Conservation (phyloP, 2,888 invertebrate species). For the Drosophila setosimentum region DNA sequence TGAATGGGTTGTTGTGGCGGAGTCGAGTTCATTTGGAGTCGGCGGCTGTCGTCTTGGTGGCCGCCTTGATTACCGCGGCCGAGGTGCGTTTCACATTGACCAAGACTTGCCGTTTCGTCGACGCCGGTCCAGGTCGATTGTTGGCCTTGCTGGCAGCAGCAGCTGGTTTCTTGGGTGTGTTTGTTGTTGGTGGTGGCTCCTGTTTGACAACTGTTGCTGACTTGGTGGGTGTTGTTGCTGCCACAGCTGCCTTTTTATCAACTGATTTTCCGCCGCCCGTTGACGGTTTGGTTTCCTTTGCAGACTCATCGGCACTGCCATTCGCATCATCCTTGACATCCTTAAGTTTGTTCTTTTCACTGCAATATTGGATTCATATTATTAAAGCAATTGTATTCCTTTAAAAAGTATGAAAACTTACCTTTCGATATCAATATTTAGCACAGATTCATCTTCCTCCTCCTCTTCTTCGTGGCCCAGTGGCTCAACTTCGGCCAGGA, state of each 20-base stretch:
- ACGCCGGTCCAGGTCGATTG: conserved; percentile 65
- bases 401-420: conserved; percentile 57
- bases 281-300: conserved; percentile 35
- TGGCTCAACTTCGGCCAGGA: conserved; percentile 89
- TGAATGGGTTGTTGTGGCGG: conserved; percentile 10
- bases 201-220: conserved; percentile 20
- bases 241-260: conserved; percentile 37
- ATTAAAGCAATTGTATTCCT: not conserved
- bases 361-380: conserved; percentile 30
- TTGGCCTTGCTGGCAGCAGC: conserved; percentile 41
- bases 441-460: conserved; percentile 88
- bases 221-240: conserved; percentile 34
- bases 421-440: conserved; percentile 86
- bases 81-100: conserved; percentile 70
- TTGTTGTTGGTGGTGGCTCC: conserved; percentile 10
- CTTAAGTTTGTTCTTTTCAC: conserved; percentile 87
- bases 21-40: conserved; percentile 57
- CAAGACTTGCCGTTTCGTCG: conserved; percentile 63
- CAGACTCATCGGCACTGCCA: conserved; percentile 65
- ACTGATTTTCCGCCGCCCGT: conserved; percentile 18
- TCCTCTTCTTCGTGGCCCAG: conserved; percentile 89
- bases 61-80: conserved; percentile 56
- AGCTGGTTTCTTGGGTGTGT: conserved; percentile 45
- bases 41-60: conserved; percentile 53
- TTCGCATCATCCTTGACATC: conserved; percentile 75